Percentiles rank a stretch among this genome's conserved stretches.
These are phyloP conservation scores for Atta texana DNA, from an alignment of 1,140 invertebrate genomes.

Conservation along the genomic window DNA sequence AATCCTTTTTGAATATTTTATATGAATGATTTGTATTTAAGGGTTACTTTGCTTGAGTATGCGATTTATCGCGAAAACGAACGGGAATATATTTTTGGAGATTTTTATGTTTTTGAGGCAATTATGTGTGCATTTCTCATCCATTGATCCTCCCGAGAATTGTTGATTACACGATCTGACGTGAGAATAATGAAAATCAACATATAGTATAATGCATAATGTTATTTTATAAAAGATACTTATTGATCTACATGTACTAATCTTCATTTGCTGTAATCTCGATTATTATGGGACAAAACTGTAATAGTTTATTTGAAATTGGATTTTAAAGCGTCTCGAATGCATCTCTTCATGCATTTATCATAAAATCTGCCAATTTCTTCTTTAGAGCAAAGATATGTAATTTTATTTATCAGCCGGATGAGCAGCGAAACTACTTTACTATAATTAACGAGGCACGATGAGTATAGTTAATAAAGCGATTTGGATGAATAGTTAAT, in stretches of 20 bases:
- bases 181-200: constrained; percentile 31
- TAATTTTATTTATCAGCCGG: not conserved
- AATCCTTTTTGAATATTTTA: not conserved
- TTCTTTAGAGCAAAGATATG: constrained; percentile 22
- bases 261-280: constrained; percentile 45
- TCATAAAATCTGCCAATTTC: not conserved
- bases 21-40: constrained; percentile 22
- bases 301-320: constrained; percentile 4
- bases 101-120: constrained; percentile 61
- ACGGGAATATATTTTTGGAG: constrained; percentile 71
- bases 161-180: not conserved
- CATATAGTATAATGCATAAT: constrained; percentile 39
- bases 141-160: constrained; percentile 29
- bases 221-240: constrained; percentile 32
- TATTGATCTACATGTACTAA: constrained; percentile 34
- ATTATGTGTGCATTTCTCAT: constrained; percentile 33
- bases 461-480: constrained; percentile 9
- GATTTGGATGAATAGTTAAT: constrained; percentile 10
- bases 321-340: not conserved
- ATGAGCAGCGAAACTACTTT: not conserved
- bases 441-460: not conserved
- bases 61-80: not conserved
- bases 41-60: constrained; percentile 7
- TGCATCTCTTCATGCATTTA: constrained; percentile 14
- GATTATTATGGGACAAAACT: constrained; percentile 12